Base-by-base conservation (phyloP, 2,797 vertebrate genomes). In the Microtus californicus region DNA sequence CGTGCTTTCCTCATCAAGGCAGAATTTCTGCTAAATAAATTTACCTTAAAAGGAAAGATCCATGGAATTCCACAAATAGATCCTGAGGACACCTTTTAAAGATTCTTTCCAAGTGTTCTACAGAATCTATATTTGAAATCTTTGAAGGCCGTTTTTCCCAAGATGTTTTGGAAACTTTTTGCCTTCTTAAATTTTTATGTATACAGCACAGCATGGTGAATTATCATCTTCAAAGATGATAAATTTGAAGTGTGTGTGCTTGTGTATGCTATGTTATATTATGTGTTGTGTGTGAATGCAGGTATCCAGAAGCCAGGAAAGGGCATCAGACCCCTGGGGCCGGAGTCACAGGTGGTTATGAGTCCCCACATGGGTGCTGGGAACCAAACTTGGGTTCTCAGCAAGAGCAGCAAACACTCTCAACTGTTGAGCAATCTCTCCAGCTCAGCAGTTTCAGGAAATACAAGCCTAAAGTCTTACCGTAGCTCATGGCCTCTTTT, bases 21-120 rank as follows among this genome's bases (percentile, higher is more conserved):
- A 86, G 45, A 69, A 48, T 37, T 69, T 51, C 65, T 69, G 45
- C 63, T 69, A 86, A 69, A n/a, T 69, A 51, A 69, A 48, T 86
- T 69, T 54, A 51, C 83, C 83, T 86, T 86, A 86, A 69, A 85
- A 86, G 83, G 83, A 86, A 86, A 67, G 83, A 86, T 48, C 19
- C 34, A 45, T 67, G 21, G 31, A 8, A 43, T 54, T 73, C 43
- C 77, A 2, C 83, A 69, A 69, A 69, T 69, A 69, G 63, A 86
- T 69, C 13, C 45, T 37, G 34, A 69, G 34, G 12, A 67, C 43
- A n/a, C 82, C 43, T n/a, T 67, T 86, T 37, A 37, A 67, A 69
- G 21, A 51, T 27, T 86, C 45, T 37, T 69, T 45, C 21, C 19
- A 69, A 27, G 45, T 48, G 31, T 51, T 69, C 63, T 51, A 27